Conservation (phyloP, 2,113 vertebrate species). For the Apus apus region DNA sequence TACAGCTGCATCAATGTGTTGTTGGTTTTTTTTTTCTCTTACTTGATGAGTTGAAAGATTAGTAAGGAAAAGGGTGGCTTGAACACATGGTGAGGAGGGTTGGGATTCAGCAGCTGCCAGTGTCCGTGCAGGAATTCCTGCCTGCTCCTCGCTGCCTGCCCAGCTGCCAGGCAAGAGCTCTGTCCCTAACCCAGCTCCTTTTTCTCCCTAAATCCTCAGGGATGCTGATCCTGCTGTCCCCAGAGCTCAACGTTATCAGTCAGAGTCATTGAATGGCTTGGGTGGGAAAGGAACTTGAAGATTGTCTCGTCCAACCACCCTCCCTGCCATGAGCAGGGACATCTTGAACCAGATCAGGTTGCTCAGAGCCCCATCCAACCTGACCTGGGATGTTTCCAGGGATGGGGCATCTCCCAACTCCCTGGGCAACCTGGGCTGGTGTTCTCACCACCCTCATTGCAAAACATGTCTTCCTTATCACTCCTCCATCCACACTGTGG, state of each 20-base stretch:
- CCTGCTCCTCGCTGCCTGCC: neutral
- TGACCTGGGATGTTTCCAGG: too few species aligned
- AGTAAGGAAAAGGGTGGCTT: neutral
- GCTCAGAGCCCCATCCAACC: too few species aligned
- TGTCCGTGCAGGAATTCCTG: neutral
- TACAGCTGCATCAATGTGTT: fast-evolving
- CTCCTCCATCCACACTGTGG: neutral
- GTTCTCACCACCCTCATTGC: fast-evolving
- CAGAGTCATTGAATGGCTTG: neutral
- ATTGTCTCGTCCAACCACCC: fast-evolving
- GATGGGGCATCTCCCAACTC: too few species aligned
- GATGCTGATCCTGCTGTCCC: neutral
- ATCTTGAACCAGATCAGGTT: fast-evolving
- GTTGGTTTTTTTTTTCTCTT: neutral
- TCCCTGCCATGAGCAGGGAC: neutral
- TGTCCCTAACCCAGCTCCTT: neutral
- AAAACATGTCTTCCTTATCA: neutral
- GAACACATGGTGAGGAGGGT: neutral
- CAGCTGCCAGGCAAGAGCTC: neutral
- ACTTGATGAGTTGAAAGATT: neutral
- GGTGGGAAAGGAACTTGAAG: neutral
- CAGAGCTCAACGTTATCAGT: neutral
- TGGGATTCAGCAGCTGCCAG: neutral
- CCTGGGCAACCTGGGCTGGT: neutral
- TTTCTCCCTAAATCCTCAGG: neutral